Evolutionary conservation across 2,113 vertebrate genomes (phyloP).

Genomic region (Gobio gobio): DNA sequence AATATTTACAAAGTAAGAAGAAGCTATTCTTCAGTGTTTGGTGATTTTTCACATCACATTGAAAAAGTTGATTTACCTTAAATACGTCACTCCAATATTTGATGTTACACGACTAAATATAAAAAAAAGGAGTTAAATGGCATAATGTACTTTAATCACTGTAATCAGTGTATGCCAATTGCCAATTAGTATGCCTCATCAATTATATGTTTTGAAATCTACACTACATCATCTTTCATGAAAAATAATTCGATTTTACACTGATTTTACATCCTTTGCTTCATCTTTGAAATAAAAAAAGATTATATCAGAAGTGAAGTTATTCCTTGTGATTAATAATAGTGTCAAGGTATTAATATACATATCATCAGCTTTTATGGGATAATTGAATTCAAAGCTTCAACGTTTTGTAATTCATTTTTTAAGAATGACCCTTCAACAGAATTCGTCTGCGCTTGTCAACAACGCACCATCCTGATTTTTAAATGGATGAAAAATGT

Average conservation of each 20-base stretch:
- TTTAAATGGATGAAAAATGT: background rate
- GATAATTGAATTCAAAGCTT: background rate
- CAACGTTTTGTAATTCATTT: background rate
- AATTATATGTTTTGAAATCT: background rate
- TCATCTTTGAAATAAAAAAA: background rate
- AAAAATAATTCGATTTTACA: background rate
- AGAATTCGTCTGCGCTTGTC: background rate
- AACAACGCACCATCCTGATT: background rate
- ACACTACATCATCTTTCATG: background rate
- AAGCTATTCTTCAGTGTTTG: background rate
- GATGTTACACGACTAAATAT: background rate
- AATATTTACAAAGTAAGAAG: constrained; percentile 20
- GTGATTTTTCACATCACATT: background rate
- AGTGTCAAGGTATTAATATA: background rate
- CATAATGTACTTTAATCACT: background rate
- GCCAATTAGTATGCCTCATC: background rate
- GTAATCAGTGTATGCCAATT: too few relatives aligned
- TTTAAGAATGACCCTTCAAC: background rate
- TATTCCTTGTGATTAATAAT: background rate
- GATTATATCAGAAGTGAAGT: background rate
- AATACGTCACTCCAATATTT: background rate
- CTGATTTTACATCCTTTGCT: background rate
- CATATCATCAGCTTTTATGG: background rate
- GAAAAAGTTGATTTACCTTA: background rate
- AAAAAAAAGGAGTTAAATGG: background rate